Base-by-base conservation (phyloP, 2,888 invertebrate species). In the Anorthoa munda region DNA sequence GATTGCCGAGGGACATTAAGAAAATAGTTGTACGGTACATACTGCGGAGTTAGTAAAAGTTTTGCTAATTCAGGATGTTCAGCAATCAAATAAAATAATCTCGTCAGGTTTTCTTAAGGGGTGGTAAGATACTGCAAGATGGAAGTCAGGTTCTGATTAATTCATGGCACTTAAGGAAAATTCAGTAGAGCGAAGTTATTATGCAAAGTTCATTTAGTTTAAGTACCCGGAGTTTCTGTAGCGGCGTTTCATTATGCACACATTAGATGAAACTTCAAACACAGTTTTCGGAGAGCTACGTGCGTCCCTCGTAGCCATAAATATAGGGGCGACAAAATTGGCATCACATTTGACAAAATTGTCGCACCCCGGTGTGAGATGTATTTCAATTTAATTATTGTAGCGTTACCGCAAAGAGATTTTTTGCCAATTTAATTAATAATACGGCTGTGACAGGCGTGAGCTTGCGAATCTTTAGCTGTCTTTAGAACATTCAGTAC, bases 171-270 rank as follows among this genome's bases (percentile, higher is more conserved):
- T 87, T 79, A 82, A 74, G 71, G 66, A 81, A 83, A 83, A 84
- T 86, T 83, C 82, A 69, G 73, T 81, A 77, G 56, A 60, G 21
- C n/a, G 17, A 77, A 76, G 81, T 78, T 79, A 84, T 85, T 89
- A 88, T 84, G 87, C 83, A 86, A 85, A 87, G 84, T 87, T 88
- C 84, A 88, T 87, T 84, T 81, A 83, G 82, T 86, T 82, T 81
- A 82, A 86, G 74, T 72, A 77, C 68, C 72, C 72, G 50, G 86
- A 87, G 83, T 88, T 87, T 78, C 72, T 82, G 77, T 70, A 74
- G 66, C 61, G 31, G 56, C 74, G 67, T 81, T 88, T 83, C 81
- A 88, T 87, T 86, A 88, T 86, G 86, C 82, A 88, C 84, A 76
- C 66, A 71, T 81, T 75, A 70, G 72, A 66, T 46, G 59, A 66